Conservation (phyloP, 2,797 vertebrate species). For the Tinamus major region DNA sequence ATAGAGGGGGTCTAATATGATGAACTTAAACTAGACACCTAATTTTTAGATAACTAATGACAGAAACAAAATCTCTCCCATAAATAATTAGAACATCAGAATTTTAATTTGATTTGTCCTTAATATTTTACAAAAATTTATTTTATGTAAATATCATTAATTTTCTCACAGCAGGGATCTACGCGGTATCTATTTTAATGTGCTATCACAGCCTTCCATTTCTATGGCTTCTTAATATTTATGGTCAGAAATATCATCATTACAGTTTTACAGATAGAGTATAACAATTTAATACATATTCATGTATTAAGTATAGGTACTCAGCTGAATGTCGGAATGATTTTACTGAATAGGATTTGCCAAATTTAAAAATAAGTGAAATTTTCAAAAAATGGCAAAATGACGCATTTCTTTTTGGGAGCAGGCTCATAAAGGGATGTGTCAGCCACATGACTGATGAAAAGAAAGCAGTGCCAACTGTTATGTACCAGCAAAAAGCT, state of each 20-base stretch:
- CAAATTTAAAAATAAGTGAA: neutral
- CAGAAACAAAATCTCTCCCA: neutral
- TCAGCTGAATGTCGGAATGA: neutral
- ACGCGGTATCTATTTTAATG: neutral
- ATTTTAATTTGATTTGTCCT: neutral
- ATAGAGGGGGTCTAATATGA: neutral
- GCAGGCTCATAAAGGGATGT: neutral
- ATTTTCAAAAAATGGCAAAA: neutral
- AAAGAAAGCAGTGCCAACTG: neutral
- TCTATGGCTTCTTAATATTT: neutral
- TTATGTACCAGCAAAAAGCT: neutral
- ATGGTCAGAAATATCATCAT: neutral
- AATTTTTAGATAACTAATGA: neutral
- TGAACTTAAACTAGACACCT: neutral
- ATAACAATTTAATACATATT: neutral
- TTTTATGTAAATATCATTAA: neutral
- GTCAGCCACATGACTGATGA: neutral
- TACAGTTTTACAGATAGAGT: neutral
- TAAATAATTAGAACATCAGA: neutral
- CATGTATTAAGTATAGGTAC: neutral
- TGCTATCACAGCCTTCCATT: neutral
- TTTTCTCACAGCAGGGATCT: neutral
- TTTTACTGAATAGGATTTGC: neutral
- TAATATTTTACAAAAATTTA: neutral
- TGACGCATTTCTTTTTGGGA: neutral